phyloP scores from a whole-genome alignment of 2,113 vertebrate genomes.

The Loxodonta africana region DNA sequence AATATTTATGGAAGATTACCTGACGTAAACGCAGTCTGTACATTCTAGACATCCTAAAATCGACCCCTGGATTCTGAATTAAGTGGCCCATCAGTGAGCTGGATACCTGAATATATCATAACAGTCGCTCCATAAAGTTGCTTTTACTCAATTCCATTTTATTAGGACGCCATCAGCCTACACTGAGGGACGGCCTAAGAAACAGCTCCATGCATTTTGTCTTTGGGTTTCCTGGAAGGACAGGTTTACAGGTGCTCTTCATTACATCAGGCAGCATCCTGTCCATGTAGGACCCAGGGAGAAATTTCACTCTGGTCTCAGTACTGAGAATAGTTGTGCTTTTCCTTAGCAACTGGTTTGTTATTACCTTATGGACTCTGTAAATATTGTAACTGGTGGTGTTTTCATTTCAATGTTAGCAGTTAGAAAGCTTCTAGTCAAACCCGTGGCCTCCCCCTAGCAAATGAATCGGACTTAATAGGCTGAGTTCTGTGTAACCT shows the following conservation, averaged over 20 bases:
- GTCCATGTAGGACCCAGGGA: background rate
- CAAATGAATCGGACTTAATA: background rate
- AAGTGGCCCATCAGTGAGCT: background rate
- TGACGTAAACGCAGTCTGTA: background rate
- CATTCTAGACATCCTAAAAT: slow-evolving; percentile 5
- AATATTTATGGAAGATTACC: slow-evolving; percentile 59
- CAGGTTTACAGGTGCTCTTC: slow-evolving; percentile 29
- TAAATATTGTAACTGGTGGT: background rate
- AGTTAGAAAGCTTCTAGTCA: background rate
- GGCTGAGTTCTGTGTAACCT: background rate
- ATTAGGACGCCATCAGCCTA: slow-evolving; percentile 22
- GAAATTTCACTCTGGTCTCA: background rate
- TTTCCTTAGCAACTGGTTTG: background rate
- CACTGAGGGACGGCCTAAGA: slow-evolving; percentile 9
- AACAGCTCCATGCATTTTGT: background rate
- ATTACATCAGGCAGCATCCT: background rate
- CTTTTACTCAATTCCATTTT: slow-evolving; percentile 61
- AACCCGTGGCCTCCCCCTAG: background rate
- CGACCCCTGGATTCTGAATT: slow-evolving; percentile 53
- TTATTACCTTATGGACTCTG: background rate
- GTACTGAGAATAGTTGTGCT: background rate
- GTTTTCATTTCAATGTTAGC: background rate
- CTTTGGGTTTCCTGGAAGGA: slow-evolving; percentile 39
- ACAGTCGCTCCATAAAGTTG: slow-evolving; percentile 37
- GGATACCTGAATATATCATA: background rate